These are phyloP conservation scores for Helicoverpa armigera DNA, from an alignment of 1,140 invertebrate genomes.

Conservation along the genomic window DNA sequence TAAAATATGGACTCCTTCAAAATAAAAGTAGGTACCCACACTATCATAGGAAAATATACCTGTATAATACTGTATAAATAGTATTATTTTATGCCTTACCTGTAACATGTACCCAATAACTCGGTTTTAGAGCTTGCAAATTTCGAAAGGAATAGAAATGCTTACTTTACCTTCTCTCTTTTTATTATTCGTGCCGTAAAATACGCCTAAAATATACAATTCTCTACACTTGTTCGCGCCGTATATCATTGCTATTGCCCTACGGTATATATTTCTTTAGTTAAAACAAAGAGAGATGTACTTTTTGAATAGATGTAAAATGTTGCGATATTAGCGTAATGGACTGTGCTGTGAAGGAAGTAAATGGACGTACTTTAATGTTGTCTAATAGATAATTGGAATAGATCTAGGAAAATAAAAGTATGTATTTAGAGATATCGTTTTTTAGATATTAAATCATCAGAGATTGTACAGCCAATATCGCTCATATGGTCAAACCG, in stretches of 20 bases:
- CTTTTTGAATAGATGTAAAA: background rate
- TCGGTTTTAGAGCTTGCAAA: slow-evolving; percentile 40
- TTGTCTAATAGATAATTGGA: too few species aligned
- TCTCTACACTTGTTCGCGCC: slow-evolving; percentile 17
- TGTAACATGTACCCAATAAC: slow-evolving; percentile 17
- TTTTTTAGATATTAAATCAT: too few species aligned
- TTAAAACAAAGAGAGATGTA: slow-evolving; percentile 1
- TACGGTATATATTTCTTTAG: slow-evolving; percentile 2
- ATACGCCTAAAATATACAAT: slow-evolving; percentile 48
- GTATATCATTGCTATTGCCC: slow-evolving; percentile 36
- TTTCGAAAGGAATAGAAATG: slow-evolving; percentile 32
- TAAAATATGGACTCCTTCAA: background rate
- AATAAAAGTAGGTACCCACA: background rate
- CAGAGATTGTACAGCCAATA: too few species aligned
- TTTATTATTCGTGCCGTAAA: slow-evolving; percentile 28
- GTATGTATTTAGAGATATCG: too few species aligned
- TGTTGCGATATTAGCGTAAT: background rate
- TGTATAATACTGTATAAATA: slow-evolving; percentile 16
- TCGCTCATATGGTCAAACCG: too few species aligned
- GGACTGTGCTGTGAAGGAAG: too few species aligned
- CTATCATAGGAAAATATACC: background rate
- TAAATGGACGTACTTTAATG: too few species aligned
- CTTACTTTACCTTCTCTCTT: slow-evolving; percentile 27
- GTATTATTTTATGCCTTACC: slow-evolving; percentile 30
- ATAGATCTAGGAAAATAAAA: too few species aligned